Conservation (phyloP, 2,797 vertebrate genomes). For the Parambassis ranga region DNA sequence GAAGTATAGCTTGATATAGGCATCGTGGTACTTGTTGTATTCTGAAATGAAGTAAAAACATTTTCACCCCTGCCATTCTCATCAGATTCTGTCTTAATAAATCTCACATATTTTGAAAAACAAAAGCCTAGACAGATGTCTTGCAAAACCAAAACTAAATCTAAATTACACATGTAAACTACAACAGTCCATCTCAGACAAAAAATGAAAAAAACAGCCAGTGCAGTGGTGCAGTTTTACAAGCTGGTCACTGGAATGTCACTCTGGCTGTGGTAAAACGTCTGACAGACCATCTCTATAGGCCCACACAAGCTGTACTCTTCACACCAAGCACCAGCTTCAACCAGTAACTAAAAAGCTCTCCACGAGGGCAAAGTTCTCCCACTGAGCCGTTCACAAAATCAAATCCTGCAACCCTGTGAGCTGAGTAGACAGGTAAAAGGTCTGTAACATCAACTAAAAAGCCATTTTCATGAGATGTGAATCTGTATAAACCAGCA, state of each 20-base stretch:
- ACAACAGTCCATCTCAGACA: background rate
- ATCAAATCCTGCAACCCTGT: constrained; percentile 33
- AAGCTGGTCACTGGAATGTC: constrained; percentile 10
- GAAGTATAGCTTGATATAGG: constrained; percentile 31
- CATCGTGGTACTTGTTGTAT: constrained; percentile 32
- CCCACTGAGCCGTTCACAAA: constrained; percentile 45
- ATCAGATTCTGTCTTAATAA: background rate
- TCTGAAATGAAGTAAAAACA: constrained; percentile 26
- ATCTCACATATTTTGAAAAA: constrained; percentile 19
- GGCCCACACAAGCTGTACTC: constrained; percentile 14
- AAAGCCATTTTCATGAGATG: constrained; percentile 61
- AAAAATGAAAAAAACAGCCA: background rate
- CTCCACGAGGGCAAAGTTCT: constrained; percentile 33
- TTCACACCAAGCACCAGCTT: constrained; percentile 40
- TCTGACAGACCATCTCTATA: constrained; percentile 29
- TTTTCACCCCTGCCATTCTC: constrained; percentile 6
- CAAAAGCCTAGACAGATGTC: background rate
- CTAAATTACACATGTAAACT: background rate
- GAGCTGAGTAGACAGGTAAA: constrained; percentile 55
- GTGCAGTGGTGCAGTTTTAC: constrained; percentile 4
- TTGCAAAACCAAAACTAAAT: background rate
- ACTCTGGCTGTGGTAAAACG: constrained; percentile 13
- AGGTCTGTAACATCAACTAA: constrained; percentile 60
- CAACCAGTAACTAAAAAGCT: constrained; percentile 46
- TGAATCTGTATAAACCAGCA: constrained; percentile 55